Conservation (phyloP, 2,113 vertebrate genomes). For the Caranx ignobilis region DNA sequence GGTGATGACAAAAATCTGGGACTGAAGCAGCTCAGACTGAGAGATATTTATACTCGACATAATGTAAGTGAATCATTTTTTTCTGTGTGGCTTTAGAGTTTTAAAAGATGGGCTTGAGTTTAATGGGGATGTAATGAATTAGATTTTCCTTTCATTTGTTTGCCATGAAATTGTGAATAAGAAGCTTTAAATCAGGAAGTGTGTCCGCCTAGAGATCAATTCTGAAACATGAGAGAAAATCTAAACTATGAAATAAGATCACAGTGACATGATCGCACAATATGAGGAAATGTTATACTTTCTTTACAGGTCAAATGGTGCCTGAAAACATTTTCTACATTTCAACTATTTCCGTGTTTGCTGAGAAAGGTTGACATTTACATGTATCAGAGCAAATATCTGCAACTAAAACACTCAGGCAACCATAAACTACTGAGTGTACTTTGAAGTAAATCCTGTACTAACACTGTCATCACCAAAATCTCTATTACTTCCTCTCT, state of each 20-base stretch:
- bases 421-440: neutral
- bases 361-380: neutral
- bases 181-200: neutral
- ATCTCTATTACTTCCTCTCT: neutral
- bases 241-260: neutral
- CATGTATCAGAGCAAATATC: neutral
- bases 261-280: neutral
- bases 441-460: neutral
- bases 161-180: neutral
- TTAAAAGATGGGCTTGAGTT: conserved; percentile 1
- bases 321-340: neutral
- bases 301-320: neutral
- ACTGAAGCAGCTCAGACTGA: conserved; percentile 22
- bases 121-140: neutral
- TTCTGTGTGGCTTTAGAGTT: neutral
- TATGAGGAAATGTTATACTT: neutral
- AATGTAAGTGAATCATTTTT: conserved; percentile 7
- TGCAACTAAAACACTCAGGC: neutral
- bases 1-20: conserved; percentile 29
- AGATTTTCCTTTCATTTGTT: neutral
- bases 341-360: neutral
- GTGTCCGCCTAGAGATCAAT: neutral
- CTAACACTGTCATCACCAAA: neutral
- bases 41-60: conserved; percentile 16
- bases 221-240: neutral